Evolutionary conservation across 2,888 invertebrate species (phyloP), one percentile per base, ranked within the genome.

Genomic region (Drosophila setosimentum): DNA sequence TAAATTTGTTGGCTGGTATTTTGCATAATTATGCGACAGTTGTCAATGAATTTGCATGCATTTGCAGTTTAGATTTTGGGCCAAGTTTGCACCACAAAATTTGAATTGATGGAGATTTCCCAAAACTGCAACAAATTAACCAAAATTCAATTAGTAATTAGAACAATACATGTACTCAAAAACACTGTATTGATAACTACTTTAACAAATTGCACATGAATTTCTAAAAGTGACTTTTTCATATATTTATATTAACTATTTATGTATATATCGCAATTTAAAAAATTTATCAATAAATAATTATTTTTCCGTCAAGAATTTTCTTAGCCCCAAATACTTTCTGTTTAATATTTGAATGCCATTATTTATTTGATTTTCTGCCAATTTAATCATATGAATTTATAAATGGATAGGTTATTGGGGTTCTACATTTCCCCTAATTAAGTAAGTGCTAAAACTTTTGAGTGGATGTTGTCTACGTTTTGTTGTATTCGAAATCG

Each of bases 1-100:
- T 83, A 88, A 88, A 79, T 89, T 89, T 89, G 68, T 45, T 65
- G 50, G 58, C 59, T 42, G 10, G 40, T 49, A 75, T 63, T 65
- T 68, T 73, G 74, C 69, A 72, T 85, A 83, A 84, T 88, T 83
- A 86, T 84, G 77, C 82, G 74, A 70, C 82, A 87, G 73, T 82
- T 87, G 86, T 83, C 88, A 85, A 60, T 76, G 76, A 61, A 73
- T 80, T 80, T 77, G 67, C 78, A 62, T 72, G 53, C 58, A 40
- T 45, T 61, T 37, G 74, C 78, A 68, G 63, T 67, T 71, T 73
- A 3, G 18, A 10, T 48, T 66, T 45, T 49, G 55, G 48, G 8
- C 33, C 61, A 73, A 69, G 61, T 69, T 73, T 77, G 57, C 78
- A 61, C 74, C 57, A 73, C 70, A 66, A 68, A 73, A 45, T 76